Base-by-base conservation (phyloP, 1,140 invertebrate species). In the Zophobas morio region DNA sequence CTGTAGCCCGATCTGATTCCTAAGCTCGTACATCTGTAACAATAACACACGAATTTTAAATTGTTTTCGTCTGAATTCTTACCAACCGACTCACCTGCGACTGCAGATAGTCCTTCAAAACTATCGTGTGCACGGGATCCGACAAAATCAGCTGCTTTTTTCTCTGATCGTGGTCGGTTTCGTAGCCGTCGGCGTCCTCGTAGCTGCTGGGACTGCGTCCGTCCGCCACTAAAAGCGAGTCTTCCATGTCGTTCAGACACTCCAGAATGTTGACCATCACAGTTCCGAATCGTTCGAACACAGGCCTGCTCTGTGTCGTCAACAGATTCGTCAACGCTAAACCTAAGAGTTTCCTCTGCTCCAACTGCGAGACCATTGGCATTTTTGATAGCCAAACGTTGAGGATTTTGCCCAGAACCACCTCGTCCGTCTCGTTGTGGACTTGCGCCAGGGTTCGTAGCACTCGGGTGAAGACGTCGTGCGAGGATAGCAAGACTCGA, bases 261-360 rank as follows among this genome's bases (percentile, higher is more conserved):
- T 97, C 94, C 37, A 94, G 91, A 80, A 97, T 91, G 81, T 93
- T 91, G 53, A 93, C 88, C 79, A 97, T 89, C 57, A 97, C 94
- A 32, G 89, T 89, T 66, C 91, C 90, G 86, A 96, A 94, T 74
- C 92, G 89, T 82, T 94, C 91, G 46, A 94, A 86, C 56, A 97
- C 90, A 35, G 92, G 87, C 76, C 89, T 87, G 85, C 91, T 93
- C 79, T 91, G 90, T 2, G 89, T 90, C 5, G 90, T 92, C 46
- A 96, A 87, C 60, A 98, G 86, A 66, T 93, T 93, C n/a, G 94
- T 91, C 56, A 98, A 88, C 37, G 95, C 96, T 54, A 99, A 87
- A 33, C 93, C 93, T 78, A 94, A 90, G 6, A 96, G 87, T 86
- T 99, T 98, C 79, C 93, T 90, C 84, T 93, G 90, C 82, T 96